phyloP scores from a whole-genome alignment of 1,140 invertebrate species.

The Akabosia matsudoensis region DNA sequence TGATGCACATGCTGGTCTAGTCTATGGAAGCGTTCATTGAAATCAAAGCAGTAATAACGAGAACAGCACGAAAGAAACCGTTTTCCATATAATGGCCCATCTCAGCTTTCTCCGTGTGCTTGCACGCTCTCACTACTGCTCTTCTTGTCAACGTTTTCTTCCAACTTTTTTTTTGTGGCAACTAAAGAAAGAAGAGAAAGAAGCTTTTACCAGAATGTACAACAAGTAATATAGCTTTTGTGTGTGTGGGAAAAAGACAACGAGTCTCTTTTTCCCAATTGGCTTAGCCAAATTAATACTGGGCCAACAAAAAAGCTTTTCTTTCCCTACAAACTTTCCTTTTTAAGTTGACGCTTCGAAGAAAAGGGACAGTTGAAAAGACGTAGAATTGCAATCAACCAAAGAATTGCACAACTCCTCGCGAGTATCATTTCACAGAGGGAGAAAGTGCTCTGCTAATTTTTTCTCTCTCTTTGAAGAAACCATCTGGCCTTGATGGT shows the following conservation, averaged over 20 bases:
- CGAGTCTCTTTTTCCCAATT: slow-evolving; percentile 1
- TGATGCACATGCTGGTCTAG: slow-evolving; percentile 16
- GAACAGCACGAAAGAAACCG: neutral
- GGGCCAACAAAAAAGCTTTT: slow-evolving; percentile 1
- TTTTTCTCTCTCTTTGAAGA: neutral
- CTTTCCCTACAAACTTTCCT: neutral
- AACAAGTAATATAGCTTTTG: no score
- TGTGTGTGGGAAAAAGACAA: neutral
- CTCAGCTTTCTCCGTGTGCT: neutral
- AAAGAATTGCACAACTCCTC: slow-evolving; percentile 9
- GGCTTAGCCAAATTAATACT: slow-evolving; percentile 24
- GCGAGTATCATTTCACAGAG: neutral
- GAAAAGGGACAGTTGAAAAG: slow-evolving; percentile 12
- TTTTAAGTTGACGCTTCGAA: neutral
- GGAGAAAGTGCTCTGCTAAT: neutral
- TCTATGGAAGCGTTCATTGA: neutral
- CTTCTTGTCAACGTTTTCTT: neutral
- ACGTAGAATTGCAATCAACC: slow-evolving; percentile 12
- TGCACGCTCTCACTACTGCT: no score
- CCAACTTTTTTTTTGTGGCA: neutral
- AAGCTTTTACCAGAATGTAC: no score
- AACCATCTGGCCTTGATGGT: no score
- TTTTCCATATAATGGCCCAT: neutral
- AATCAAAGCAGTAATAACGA: neutral
- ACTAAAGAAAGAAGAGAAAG: no score